phyloP scores from a whole-genome alignment of 2,113 vertebrate species.

The Callospermophilus lateralis region DNA sequence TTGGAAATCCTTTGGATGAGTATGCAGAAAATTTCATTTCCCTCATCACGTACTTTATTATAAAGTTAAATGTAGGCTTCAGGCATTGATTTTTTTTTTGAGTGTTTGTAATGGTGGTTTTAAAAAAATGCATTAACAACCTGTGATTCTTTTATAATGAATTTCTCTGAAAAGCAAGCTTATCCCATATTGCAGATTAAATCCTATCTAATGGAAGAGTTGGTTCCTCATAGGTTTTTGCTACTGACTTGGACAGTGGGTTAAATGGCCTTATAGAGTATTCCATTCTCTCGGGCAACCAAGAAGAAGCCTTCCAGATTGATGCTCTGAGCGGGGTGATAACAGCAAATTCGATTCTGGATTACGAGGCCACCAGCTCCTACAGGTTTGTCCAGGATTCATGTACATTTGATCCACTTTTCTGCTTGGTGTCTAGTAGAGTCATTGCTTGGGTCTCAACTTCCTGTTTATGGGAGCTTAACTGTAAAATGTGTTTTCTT shows the following conservation, averaged over 20 bases:
- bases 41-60: not conserved
- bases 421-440: not conserved
- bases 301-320: conserved; percentile 90
- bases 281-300: conserved; percentile 93
- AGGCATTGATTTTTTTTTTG: not conserved
- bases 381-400: conserved; percentile 90
- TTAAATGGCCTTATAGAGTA: conserved; percentile 92
- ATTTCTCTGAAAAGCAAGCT: not conserved
- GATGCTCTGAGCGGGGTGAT: conserved; percentile 92
- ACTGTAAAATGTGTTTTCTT: not conserved
- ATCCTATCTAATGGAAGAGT: conserved; percentile 68
- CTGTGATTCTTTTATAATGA: not conserved
- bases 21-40: not conserved
- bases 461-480: not conserved
- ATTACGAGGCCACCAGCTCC: conserved; percentile 90
- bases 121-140: not conserved
- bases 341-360: conserved; percentile 89
- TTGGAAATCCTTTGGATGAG: conserved; percentile 33
- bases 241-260: conserved; percentile 92
- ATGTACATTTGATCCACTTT: rapidly evolving
- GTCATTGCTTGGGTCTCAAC: not conserved
- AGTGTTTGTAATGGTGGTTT: not conserved
- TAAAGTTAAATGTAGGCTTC: not conserved
- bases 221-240: conserved; percentile 90
- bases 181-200: not conserved